phyloP scores from a whole-genome alignment of 2,113 vertebrate genomes.

The Plectropomus leopardus region DNA sequence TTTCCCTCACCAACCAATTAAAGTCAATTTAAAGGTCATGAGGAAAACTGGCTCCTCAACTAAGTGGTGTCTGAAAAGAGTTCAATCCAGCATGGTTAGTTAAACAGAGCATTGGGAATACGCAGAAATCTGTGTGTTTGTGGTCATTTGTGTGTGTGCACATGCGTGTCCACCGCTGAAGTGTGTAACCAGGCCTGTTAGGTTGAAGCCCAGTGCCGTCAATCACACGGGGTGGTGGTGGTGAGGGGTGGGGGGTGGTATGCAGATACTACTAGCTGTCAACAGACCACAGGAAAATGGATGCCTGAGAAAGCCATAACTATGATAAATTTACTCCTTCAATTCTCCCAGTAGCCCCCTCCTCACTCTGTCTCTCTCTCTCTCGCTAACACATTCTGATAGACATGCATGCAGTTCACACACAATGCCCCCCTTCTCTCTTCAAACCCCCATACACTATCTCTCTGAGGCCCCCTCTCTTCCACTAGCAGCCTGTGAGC shows the following conservation, averaged over 20 bases:
- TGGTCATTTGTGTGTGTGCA: conserved; percentile 1
- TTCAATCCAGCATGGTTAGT: conserved; percentile 36
- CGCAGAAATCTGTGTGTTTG: conserved; percentile 35
- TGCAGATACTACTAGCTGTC: conserved; percentile 88
- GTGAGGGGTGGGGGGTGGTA: conserved; percentile 43
- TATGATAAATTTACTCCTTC: conserved; percentile 95
- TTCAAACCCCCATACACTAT: conserved; percentile 83
- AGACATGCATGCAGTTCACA: conserved; percentile 78
- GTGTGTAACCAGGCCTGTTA: conserved; percentile 62
- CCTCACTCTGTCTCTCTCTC: conserved; percentile 54
- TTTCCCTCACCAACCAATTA: conserved; percentile 10
- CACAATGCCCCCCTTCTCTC: conserved; percentile 58
- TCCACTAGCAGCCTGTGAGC: conserved; percentile 64
- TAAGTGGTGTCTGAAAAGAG: background rate
- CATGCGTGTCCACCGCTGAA: conserved; percentile 53
- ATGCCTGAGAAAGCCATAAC: conserved; percentile 96
- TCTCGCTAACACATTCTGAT: conserved; percentile 70
- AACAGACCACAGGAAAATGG: conserved; percentile 94
- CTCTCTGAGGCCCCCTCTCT: conserved; percentile 83
- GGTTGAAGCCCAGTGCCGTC: conserved; percentile 68
- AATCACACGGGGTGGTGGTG: conserved; percentile 62
- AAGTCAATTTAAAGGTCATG: background rate
- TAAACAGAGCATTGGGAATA: background rate
- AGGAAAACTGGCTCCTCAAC: background rate
- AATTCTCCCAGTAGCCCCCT: conserved; percentile 69